Evolutionary conservation across 2,888 invertebrate species (phyloP).

Genomic region (Melikaiella ostensackeni): DNA sequence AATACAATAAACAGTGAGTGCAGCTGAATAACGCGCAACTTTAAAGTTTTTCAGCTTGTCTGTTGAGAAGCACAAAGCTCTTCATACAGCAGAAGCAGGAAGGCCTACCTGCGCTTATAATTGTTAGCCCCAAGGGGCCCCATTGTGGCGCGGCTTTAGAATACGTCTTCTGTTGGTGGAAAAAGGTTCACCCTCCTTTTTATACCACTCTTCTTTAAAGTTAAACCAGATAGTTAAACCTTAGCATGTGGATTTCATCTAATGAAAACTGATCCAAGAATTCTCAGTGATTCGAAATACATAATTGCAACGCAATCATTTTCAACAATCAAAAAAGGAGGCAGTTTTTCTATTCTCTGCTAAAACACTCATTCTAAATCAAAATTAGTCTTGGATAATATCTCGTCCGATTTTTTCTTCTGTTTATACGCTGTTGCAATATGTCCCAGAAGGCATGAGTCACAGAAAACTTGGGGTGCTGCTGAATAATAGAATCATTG

Average conservation of each 20-base stretch:
- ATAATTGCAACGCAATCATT: not conserved
- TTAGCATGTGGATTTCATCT: not conserved
- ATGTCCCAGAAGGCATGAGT: slow-evolving; percentile 30
- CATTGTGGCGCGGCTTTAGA: slow-evolving; percentile 55
- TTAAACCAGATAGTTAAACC: slow-evolving; percentile 9
- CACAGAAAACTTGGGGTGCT: slow-evolving; percentile 35
- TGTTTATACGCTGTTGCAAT: slow-evolving; percentile 17
- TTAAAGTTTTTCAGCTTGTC: slow-evolving; percentile 48
- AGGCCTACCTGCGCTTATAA: slow-evolving; percentile 56
- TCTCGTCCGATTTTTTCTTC: not conserved
- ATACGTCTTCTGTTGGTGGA: slow-evolving; percentile 64
- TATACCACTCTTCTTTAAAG: slow-evolving; percentile 1
- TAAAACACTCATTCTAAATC: not conserved
- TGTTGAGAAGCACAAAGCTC: slow-evolving; percentile 44
- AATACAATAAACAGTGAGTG: slow-evolving; percentile 43
- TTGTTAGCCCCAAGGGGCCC: slow-evolving; percentile 53
- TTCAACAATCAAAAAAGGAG: not conserved
- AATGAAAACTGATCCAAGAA: not conserved
- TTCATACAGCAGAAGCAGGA: slow-evolving; percentile 42
- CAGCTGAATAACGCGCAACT: slow-evolving; percentile 35
- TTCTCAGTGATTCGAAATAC: not conserved
- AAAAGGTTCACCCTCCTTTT: slow-evolving; percentile 55
- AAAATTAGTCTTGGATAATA: not conserved
- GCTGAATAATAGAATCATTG: slow-evolving; percentile 28
- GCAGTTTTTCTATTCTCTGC: not conserved